A percentile compares a stretch with the other conserved stretches of the same genome.
Conservation (phyloP, 2,797 vertebrate genomes). For the Sarcophilus harrisii region DNA sequence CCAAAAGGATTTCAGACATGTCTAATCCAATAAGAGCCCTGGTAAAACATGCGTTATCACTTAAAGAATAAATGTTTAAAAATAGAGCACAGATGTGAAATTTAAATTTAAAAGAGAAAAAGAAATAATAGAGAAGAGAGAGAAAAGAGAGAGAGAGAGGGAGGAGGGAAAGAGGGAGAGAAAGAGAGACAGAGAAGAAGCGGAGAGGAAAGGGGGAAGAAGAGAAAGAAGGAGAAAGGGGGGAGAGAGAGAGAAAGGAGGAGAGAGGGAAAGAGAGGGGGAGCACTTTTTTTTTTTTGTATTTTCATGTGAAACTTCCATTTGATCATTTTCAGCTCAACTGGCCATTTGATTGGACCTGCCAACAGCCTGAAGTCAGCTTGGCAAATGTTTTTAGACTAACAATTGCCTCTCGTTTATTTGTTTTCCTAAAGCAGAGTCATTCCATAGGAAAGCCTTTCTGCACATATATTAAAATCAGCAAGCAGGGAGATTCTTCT, state of each 20-base stretch:
- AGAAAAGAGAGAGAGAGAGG: no score
- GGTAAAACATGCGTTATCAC: constrained; percentile 81
- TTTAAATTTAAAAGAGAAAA: constrained; percentile 44
- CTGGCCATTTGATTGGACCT: constrained; percentile 35
- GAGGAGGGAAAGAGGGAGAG: no score
- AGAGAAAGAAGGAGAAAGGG: no score
- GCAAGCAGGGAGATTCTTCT: not conserved
- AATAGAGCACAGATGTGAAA: constrained; percentile 75
- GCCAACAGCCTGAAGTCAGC: constrained; percentile 40
- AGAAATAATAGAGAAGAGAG: no score
- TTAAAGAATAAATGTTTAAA: constrained; percentile 79
- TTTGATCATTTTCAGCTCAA: constrained; percentile 66
- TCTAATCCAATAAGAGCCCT: constrained; percentile 81
- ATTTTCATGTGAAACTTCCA: constrained; percentile 12
- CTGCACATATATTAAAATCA: constrained; percentile 7
- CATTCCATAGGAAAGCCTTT: not conserved
- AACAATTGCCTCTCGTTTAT: constrained; percentile 29
- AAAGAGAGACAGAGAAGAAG: no score
- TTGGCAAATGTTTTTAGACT: constrained; percentile 29
- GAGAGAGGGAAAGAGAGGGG: not conserved
- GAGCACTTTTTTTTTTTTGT: constrained; percentile 56
- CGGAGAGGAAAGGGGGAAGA: no score
- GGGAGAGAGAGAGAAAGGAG: no score
- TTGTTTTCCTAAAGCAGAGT: not conserved
- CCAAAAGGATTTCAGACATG: constrained; percentile 75